Evolutionary conservation across 1,140 invertebrate species (phyloP).

Genomic region (Drosophila orosa): DNA sequence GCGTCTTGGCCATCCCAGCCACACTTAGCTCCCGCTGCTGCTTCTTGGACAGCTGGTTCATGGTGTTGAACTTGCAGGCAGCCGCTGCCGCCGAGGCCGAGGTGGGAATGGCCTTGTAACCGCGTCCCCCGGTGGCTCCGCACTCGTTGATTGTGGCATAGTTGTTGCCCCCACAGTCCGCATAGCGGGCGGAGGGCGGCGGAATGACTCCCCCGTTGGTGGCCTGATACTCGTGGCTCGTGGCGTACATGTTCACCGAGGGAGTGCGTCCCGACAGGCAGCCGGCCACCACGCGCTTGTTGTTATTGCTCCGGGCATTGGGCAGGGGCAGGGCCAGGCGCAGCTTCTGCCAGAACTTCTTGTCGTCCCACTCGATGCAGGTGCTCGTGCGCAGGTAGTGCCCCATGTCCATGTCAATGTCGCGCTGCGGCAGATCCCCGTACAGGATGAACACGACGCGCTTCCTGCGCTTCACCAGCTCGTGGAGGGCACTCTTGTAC

Average conservation of each 20-base stretch:
- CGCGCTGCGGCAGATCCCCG: conserved; percentile 92
- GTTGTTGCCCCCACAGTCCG: conserved; percentile 77
- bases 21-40: conserved; percentile 66
- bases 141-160: conserved; percentile 83
- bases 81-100: conserved; percentile 68
- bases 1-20: conserved; percentile 67
- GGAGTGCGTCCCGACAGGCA: conserved; percentile 52
- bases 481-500: conserved; percentile 95
- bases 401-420: conserved; percentile 94
- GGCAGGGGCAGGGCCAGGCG: conserved; percentile 92
- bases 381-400: conserved; percentile 95
- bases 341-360: conserved; percentile 97
- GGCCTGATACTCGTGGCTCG: conserved; percentile 79
- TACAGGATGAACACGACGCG: conserved; percentile 94
- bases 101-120: conserved; percentile 76
- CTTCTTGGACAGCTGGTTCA: conserved; percentile 75
- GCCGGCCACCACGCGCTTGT: conserved; percentile 58
- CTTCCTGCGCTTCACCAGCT: conserved; percentile 92
- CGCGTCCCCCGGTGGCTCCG: conserved; percentile 29
- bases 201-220: conserved; percentile 36
- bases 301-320: conserved; percentile 84
- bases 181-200: conserved; percentile 44
- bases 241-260: conserved; percentile 88
- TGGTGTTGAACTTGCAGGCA: conserved; percentile 79
- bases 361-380: conserved; percentile 95